Evolutionary conservation across 1,140 invertebrate genomes (phyloP), one percentile per base, ranked within the genome.

Genomic region (Papilio xuthus): DNA sequence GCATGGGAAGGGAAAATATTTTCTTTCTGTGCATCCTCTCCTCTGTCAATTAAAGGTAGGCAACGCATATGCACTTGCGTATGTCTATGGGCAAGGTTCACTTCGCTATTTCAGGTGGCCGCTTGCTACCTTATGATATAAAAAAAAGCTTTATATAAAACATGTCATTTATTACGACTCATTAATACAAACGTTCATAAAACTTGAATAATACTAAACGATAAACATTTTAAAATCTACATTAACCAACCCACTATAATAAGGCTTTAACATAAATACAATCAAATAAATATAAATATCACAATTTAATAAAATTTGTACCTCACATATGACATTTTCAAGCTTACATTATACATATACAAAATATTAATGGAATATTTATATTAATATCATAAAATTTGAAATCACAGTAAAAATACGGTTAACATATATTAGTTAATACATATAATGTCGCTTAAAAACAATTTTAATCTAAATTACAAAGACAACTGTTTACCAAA

Each of bases 301-400:
- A 88, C 84, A 87, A 47, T 83, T 78, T 83, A 84, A 85, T 79
- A 79, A 70, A 82, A 79, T 88, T 88, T 88, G 87, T 88, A 87
- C 87, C 83, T 85, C 82, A 77, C 79, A 82, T 81, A 79, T 77
- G 47, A 79, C 60, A 23, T 67, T 72, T 75, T 23, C 7, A 71
- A 15, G 9, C 83, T 85, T 84, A 85, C 15, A 79, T 26, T 78
- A 78, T 71, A 63, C 44, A 76, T 78, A 70, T 77, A n/a, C n/a
- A n/a, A n/a, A n/a, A n/a, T 69, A 81, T 53, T 81, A 81, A 79
- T 82, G 84, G 78, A 73, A 85, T 37, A 50, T 23, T 74, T 74
- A 74, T 37, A 74, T 26, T 74, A 50, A 74, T 74, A 20, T 47
- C 44, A 23, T 23, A 23, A 23, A 72, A 74, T 53, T 26, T 26